Conservation (phyloP, 2,797 vertebrate species). For the Sphenodon punctatus region DNA sequence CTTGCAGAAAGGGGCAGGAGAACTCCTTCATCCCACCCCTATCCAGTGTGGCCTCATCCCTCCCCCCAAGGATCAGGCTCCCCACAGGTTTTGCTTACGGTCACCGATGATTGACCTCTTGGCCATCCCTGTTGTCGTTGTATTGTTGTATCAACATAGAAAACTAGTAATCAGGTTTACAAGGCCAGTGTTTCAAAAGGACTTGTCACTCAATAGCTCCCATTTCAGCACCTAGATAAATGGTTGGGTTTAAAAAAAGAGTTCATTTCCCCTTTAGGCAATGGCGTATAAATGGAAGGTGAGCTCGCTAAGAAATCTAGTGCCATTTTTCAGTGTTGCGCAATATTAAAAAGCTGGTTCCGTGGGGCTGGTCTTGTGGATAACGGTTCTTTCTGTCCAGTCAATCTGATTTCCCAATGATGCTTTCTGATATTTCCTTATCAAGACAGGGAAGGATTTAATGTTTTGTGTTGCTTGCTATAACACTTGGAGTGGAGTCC, state of each 20-base stretch:
- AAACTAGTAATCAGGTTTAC: too few relatives aligned
- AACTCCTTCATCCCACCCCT: too few relatives aligned
- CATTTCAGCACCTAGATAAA: neutral
- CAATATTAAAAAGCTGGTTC: neutral
- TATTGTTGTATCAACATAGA: neutral
- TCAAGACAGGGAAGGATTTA: neutral
- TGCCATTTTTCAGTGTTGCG: neutral
- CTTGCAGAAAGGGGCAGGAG: too few relatives aligned
- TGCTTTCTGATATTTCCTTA: neutral
- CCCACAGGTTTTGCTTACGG: too few relatives aligned
- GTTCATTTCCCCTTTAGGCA: neutral
- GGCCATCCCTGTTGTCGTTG: too few relatives aligned
- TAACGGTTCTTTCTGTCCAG: neutral
- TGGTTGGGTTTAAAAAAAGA: neutral
- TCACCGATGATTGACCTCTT: too few relatives aligned
- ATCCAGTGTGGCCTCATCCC: too few relatives aligned
- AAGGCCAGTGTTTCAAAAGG: neutral
- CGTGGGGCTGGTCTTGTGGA: neutral
- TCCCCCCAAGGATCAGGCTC: too few relatives aligned
- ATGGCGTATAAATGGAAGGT: neutral
- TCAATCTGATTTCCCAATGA: neutral
- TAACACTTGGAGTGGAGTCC: neutral
- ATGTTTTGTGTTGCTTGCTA: neutral
- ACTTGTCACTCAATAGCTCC: neutral
- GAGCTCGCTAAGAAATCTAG: neutral